Evolutionary conservation across 2,113 vertebrate genomes (phyloP).

Genomic region (Eulacestoma nigropectus): DNA sequence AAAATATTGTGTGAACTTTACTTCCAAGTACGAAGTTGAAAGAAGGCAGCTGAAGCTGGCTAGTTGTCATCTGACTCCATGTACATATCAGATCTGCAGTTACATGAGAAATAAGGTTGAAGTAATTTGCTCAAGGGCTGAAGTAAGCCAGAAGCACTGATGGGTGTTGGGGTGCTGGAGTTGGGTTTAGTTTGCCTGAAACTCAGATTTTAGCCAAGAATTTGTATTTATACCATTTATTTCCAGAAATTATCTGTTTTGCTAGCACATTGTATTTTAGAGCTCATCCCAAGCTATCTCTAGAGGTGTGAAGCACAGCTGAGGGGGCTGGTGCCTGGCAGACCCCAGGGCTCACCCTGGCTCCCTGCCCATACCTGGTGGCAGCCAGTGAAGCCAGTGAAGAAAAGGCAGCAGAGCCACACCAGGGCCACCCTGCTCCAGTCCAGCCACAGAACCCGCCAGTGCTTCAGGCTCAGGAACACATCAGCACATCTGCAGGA

Average conservation of each 20-base stretch:
- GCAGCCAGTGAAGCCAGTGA: too few relatives aligned
- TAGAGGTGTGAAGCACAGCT: not conserved
- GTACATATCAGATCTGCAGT: not conserved
- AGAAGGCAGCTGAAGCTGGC: not conserved
- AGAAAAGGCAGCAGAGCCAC: not conserved
- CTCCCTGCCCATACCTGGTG: not conserved
- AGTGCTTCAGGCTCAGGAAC: not conserved
- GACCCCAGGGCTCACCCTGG: accelerated
- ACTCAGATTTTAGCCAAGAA: not conserved
- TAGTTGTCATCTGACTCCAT: not conserved
- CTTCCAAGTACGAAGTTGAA: not conserved
- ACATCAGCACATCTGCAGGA: not conserved
- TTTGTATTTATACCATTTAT: not conserved
- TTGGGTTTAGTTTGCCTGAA: not conserved
- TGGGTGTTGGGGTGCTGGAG: not conserved
- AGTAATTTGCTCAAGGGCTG: not conserved
- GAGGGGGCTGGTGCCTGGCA: not conserved
- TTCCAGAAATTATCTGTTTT: not conserved
- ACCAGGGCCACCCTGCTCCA: not conserved
- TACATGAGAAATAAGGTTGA: not conserved
- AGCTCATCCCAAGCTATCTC: not conserved
- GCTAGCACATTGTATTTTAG: not conserved
- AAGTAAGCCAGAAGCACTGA: not conserved
- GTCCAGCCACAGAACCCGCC: not conserved
- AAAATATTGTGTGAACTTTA: slow-evolving; percentile 27